Evolutionary conservation across 2,888 invertebrate genomes (phyloP), one percentile per base, ranked within the genome.

Genomic region (Hirtodrosophila trivittata): DNA sequence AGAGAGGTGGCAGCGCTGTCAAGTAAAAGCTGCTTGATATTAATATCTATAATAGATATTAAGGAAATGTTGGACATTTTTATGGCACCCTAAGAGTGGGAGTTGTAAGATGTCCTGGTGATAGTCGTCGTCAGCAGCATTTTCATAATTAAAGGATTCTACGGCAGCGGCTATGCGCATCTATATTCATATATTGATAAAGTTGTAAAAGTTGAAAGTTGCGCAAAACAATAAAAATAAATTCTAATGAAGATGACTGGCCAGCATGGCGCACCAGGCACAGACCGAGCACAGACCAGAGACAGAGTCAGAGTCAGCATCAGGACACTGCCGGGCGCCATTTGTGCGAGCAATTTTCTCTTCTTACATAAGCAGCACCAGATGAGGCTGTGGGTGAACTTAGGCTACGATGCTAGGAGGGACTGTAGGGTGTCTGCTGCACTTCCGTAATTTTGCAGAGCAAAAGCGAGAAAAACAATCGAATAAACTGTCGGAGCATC

Each of bases 401-500:
- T 1, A 28, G 35, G 8, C 6, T 2, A 21, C 10, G 33, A 8
- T 21, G 9, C 26, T 32, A 25, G 47, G 13, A n/a, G 43, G 32
- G 43, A 21, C 7, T n/a, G 25, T 1, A 12, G 43, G 56, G 59
- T 28, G 73, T 14, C 26, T 65, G 76, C 75, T 83, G 87, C 86
- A 82, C 73, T 87, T 82, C 87, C 85, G 87, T 86, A 87, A 70
- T 87, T 86, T 80, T 85, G 47, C 67, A 45, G 56, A 71, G 66
- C 10, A 76, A 86, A 82, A 83, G 81, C 81, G 84, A 83, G 86
- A 86, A 86, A 87, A 83, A 87, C 83, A 83, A 87, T 87, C 85
- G 85, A 84, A 87, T 86, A 87, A 86, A 87, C 87, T 86, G 87
- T 86, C 82, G 72, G 75, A 66, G 77, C 83, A 83, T 83, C 83